phyloP scores from a whole-genome alignment of 2,113 vertebrate genomes.

The Cyrtonyx montezumae region DNA sequence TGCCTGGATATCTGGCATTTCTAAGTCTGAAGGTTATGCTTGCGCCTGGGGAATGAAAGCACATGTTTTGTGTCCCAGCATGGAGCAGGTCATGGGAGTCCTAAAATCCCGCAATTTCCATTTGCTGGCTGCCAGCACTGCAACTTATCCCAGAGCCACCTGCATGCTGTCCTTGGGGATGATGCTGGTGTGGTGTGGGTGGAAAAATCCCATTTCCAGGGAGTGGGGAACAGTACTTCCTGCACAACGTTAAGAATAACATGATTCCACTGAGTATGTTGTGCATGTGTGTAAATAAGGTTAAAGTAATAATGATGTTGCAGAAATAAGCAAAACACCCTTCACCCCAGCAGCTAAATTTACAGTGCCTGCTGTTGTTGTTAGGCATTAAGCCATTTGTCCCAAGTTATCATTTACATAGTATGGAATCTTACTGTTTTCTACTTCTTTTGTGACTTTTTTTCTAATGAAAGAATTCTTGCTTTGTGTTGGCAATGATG shows the following conservation, averaged over 20 bases:
- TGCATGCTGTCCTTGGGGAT: background rate
- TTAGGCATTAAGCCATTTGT: conserved; percentile 18
- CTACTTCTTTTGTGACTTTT: background rate
- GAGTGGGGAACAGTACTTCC: background rate
- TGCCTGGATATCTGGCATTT: background rate
- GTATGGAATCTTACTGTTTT: conserved; percentile 37
- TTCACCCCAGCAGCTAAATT: conserved; percentile 20
- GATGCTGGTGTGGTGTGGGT: fast-evolving
- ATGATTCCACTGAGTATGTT: background rate
- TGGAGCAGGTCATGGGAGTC: background rate
- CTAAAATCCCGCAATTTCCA: background rate
- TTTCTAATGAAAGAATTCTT: conserved; percentile 14
- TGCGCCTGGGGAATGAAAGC: background rate
- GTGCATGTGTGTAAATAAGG: conserved; percentile 9
- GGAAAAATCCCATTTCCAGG: background rate
- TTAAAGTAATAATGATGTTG: conserved; percentile 40
- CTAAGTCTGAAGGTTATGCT: background rate
- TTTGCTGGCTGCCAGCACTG: fast-evolving
- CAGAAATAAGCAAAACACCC: conserved; percentile 44
- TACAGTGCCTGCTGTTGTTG: conserved; percentile 15
- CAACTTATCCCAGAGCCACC: background rate
- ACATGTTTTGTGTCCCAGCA: background rate
- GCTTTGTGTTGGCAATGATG: conserved; percentile 8
- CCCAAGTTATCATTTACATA: background rate
- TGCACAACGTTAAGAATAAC: fast-evolving